A percentile compares a stretch with the other conserved stretches of the same genome.
phyloP scores from a whole-genome alignment of 2,797 vertebrate genomes.

The Semaprochilodus insignis region DNA sequence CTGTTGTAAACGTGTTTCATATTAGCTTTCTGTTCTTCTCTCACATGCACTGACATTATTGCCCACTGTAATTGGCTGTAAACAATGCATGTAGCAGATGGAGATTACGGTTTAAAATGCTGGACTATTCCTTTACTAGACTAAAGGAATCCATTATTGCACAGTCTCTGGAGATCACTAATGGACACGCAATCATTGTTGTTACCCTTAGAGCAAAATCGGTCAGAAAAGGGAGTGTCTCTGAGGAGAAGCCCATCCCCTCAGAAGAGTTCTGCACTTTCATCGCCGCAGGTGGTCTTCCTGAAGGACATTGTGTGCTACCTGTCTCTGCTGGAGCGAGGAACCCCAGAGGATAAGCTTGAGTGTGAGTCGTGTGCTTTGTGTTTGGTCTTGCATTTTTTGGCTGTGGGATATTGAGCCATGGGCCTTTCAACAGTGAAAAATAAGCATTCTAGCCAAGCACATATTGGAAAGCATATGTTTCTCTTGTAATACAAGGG shows the following conservation, averaged over 20 bases:
- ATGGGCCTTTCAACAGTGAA: not conserved
- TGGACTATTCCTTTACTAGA: too few relatives aligned
- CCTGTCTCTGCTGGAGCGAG: conserved; percentile 92
- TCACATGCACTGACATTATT: too few relatives aligned
- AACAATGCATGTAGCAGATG: too few relatives aligned
- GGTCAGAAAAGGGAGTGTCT: conserved; percentile 75
- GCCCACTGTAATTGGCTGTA: too few relatives aligned
- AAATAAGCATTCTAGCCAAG: conserved; percentile 6
- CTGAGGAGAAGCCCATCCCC: conserved; percentile 76
- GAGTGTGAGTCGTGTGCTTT: conserved; percentile 85
- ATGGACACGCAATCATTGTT: conserved; percentile 9
- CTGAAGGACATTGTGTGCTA: conserved; percentile 96
- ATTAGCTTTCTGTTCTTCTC: too few relatives aligned
- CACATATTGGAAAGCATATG: not conserved
- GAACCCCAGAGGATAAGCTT: conserved; percentile 92
- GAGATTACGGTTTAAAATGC: too few relatives aligned
- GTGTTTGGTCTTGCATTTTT: not conserved
- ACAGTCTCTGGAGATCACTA: not conserved
- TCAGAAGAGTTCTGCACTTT: conserved; percentile 67
- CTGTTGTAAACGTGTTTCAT: too few relatives aligned
- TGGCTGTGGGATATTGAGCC: not conserved
- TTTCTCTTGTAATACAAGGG: not conserved
- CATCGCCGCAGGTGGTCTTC: conserved; percentile 82
- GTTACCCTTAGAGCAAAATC: conserved; percentile 75
- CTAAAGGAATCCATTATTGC: not conserved